Base-by-base conservation (phyloP, 2,888 invertebrate genomes). In the Netelia inedita region DNA sequence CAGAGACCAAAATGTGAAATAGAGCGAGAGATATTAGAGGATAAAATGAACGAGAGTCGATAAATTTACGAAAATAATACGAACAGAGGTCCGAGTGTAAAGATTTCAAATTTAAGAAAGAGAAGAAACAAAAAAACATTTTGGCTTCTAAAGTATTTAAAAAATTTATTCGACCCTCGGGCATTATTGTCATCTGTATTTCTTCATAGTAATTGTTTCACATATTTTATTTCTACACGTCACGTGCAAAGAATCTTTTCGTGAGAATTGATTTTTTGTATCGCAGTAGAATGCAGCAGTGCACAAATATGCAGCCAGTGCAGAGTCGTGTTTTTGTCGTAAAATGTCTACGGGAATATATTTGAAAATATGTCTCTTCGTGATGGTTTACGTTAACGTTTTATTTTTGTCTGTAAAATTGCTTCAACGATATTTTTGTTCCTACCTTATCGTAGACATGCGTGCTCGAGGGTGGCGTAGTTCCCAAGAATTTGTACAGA, bases 381-480 rank as follows among this genome's bases (percentile, higher is more conserved):
- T 46, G 10, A 14, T 46, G 14, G 14, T 46, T 46, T 46, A 14
- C 14, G 10, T 46, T 46, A 23, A 1, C 46, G n/a, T 46, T 46
- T 14, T 14, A 46, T 46, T 10, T 46, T 14, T 46, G 11, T 1
- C 3, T 46, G 1, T 14, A 46, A 46, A 11, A 46, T 46, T 46
- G 14, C 3, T 46, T 46, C 14, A 46, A 46, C 3, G 10, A 14
- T 14, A 2, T 46, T 46, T 79, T 50, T 41, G 23, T 43, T 11
- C 76, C 72, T 88, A 2, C 10, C 46, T 68, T 78, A 92, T 80
- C 94, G 81, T 93, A 98, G 98, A 97, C 97, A 68, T 96, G 96
- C 93, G 96, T 98, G 66, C 96, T 96, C 91, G 98, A 98, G 92
- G 98, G 98, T 9, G 98, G 98, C 3, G 94, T 98, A 88, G 97